Percentiles rank a stretch among this genome's conserved stretches.
Evolutionary conservation across 2,113 vertebrate genomes (phyloP).

Genomic region (Gymnorhina tibicen): DNA sequence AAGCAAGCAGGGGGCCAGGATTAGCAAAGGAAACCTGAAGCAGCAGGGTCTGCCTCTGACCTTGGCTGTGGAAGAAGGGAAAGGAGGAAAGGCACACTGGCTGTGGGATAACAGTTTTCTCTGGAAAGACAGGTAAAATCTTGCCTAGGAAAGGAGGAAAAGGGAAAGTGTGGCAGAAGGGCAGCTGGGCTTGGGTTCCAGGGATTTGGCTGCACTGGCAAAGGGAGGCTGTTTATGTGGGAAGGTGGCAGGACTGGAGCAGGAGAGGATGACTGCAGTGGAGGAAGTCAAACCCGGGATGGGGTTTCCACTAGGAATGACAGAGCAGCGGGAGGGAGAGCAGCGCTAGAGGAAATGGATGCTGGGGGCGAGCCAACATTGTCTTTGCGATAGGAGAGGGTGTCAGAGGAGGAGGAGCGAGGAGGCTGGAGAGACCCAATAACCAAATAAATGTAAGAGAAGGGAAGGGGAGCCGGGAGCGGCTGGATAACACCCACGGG

Average conservation of each 20-base stretch:
- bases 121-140: background rate
- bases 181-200: background rate
- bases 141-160: background rate
- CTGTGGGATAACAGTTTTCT: background rate
- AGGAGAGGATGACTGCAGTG: background rate
- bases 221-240: background rate
- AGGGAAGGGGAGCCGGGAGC: background rate
- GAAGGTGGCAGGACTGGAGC: background rate
- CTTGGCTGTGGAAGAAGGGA: background rate
- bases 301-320: slow-evolving; percentile 10
- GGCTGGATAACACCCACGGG: background rate
- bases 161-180: background rate
- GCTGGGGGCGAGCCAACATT: slow-evolving; percentile 44
- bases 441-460: background rate
- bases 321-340: background rate
- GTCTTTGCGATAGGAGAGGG: slow-evolving; percentile 8
- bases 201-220: background rate
- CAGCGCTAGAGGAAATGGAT: slow-evolving; percentile 35
- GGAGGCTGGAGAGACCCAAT: background rate
- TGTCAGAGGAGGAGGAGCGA: slow-evolving; percentile 13
- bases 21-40: background rate
- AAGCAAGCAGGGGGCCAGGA: background rate
- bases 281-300: background rate
- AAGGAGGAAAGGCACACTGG: background rate
- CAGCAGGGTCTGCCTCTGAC: background rate